A percentile compares a stretch with the other conserved stretches of the same genome.
These are phyloP conservation scores for Zosterops hypoxanthus DNA, from an alignment of 2,113 vertebrate genomes.

Conservation along the genomic window DNA sequence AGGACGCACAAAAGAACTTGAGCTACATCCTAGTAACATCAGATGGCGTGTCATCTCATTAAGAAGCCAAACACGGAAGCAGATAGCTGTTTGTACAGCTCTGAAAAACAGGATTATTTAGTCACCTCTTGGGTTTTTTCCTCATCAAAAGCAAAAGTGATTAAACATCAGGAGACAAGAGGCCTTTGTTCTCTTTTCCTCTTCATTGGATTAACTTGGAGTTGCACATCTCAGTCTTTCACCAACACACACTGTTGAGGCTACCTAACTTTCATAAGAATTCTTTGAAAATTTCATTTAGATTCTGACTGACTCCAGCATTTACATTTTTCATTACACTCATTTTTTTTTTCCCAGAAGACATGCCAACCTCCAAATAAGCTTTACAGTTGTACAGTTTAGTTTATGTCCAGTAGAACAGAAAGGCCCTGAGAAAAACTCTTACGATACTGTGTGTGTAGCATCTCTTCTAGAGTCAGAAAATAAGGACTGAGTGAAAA, in stretches of 20 bases:
- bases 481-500: background rate
- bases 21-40: background rate
- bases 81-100: constrained; percentile 4
- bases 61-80: constrained; percentile 37
- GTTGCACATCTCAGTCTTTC: background rate
- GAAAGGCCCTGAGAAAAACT: background rate
- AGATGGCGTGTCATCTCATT: background rate
- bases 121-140: background rate
- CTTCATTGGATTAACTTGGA: background rate
- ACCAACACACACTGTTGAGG: background rate
- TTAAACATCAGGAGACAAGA: background rate
- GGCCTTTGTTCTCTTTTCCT: background rate
- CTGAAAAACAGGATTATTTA: background rate
- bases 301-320: background rate
- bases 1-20: background rate
- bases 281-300: background rate
- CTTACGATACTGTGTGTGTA: background rate
- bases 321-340: background rate
- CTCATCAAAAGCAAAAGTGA: background rate
- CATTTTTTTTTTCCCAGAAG: fast-evolving
- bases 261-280: background rate
- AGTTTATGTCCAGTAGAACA: background rate
- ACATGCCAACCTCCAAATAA: background rate
- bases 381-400: background rate
- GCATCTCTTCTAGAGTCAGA: background rate